These are phyloP conservation scores for Mus pahari DNA, from an alignment of 2,113 vertebrate genomes.

Conservation along the genomic window DNA sequence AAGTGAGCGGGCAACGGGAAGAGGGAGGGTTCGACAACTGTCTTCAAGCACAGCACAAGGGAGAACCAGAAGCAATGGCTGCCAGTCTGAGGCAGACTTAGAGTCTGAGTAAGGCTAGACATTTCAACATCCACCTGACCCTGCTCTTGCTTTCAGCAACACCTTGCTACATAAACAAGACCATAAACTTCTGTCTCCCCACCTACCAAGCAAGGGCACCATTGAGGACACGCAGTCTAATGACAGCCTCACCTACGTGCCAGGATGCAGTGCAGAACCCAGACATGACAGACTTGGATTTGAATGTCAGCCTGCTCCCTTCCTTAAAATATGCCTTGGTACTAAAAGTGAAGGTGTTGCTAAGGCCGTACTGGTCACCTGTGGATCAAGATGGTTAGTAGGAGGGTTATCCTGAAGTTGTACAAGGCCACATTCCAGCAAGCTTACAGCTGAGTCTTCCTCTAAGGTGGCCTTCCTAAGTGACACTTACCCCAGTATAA, in stretches of 20 bases:
- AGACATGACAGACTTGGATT: background rate
- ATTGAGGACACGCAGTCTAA: background rate
- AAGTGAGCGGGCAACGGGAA: background rate
- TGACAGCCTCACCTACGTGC: background rate
- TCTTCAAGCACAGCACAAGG: background rate
- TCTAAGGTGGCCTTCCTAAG: background rate
- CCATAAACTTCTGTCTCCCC: background rate
- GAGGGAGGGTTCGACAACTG: background rate
- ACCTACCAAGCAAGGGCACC: background rate
- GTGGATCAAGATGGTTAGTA: background rate
- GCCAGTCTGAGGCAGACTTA: background rate
- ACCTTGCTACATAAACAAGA: background rate
- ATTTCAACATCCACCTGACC: background rate
- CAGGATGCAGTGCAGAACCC: background rate
- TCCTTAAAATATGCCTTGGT: background rate
- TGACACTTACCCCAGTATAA: background rate
- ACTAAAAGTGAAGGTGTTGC: background rate
- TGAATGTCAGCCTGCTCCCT: background rate
- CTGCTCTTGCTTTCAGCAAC: background rate
- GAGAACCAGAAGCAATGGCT: background rate
- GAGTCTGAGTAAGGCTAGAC: background rate
- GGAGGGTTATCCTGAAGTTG: too few relatives aligned
- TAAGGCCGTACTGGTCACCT: background rate
- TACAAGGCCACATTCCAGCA: background rate
- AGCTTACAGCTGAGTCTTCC: background rate